A percentile compares a stretch with the other conserved stretches of the same genome.
Conservation (phyloP, 2,888 invertebrate species). For the Drosophila yooni region DNA sequence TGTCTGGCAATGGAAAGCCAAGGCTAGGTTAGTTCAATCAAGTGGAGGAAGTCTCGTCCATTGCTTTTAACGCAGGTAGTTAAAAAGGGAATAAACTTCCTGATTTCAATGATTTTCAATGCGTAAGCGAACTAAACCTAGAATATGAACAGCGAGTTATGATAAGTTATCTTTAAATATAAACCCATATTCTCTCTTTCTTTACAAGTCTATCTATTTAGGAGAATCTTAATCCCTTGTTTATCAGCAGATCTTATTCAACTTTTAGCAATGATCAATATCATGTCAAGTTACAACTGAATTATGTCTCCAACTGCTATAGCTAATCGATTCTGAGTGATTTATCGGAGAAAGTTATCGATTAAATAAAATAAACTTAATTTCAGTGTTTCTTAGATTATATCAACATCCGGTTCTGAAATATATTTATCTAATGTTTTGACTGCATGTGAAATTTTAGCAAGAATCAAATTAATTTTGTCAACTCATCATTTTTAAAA, state of each 20-base stretch:
- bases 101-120: background rate
- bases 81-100: background rate
- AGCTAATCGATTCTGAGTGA: background rate
- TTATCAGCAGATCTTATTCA: background rate
- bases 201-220: background rate
- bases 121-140: background rate
- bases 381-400: too few relatives aligned
- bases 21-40: slow-evolving; percentile 38
- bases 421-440: too few relatives aligned
- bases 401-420: too few relatives aligned
- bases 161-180: background rate
- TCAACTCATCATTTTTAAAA: too few relatives aligned
- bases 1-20: slow-evolving; percentile 41
- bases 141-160: background rate
- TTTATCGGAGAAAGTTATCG: background rate
- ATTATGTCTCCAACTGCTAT: background rate
- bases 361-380: background rate
- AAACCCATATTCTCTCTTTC: background rate
- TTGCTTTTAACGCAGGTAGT: slow-evolving; percentile 4
- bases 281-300: background rate
- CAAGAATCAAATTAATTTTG: too few relatives aligned
- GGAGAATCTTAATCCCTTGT: background rate
- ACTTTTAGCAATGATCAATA: background rate
- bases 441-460: too few relatives aligned
- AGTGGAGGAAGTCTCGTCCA: slow-evolving; percentile 18